Evolutionary conservation across 1,140 invertebrate species (phyloP), one percentile per base, ranked within the genome.

Genomic region (Drosophila nikananu): DNA sequence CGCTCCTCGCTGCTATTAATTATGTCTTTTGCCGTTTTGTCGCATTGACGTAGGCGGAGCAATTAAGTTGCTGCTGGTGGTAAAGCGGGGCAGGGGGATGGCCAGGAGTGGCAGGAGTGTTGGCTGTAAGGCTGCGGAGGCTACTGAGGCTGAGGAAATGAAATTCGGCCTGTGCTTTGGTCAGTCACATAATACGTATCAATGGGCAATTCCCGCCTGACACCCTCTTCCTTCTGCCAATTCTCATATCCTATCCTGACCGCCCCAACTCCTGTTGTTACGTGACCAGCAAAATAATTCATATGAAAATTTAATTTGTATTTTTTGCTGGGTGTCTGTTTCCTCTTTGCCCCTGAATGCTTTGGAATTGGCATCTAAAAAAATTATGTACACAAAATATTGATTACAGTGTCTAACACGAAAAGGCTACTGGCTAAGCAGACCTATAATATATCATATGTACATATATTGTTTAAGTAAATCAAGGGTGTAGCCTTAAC

Each of bases 21-120:
- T 89, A 89, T 89, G 86, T 89, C 84, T 90, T 89, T 89, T 89
- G 86, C 86, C 84, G 81, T 90, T 89, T 89, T 87, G 83, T 87
- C 84, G 84, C 75, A 90, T 84, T 84, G 83, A 84, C 76, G 76
- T 78, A 77, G 81, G 81, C 81, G 86, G 74, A 72, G 86, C 86
- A 89, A 89, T 89, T 89, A 89, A 84, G 74, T 84, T 52, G 25
- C 68, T 72, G 62, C 66, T 62, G 55, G 61, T 54, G 48, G 46
- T 39, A 30, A 44, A 35, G 13, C 19, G 32, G 54, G 15, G 21
- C 19, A 23, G 25, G 27, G 12, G 15, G 1, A 13, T 27, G 27
- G 21, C 17, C 44, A 13, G 52, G 46, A 64, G 66, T 61, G 30
- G 30, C 65, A 21, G 63, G 30, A 17, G 23, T 17, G 9, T 23